A percentile compares a stretch with the other conserved stretches of the same genome.
phyloP scores from a whole-genome alignment of 1,140 invertebrate species.

The Idris sp. region DNA sequence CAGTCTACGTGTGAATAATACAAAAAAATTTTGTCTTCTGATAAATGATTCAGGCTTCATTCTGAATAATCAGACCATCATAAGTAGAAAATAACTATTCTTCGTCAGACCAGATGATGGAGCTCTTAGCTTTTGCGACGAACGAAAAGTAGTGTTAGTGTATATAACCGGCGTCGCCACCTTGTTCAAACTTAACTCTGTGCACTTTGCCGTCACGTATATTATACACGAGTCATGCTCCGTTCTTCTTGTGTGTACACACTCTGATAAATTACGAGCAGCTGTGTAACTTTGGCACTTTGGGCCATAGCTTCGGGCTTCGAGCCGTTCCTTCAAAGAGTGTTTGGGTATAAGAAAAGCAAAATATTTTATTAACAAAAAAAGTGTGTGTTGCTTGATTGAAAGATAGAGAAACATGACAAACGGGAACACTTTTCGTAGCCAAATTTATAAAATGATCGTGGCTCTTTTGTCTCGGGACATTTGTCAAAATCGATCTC shows the following conservation, averaged over 20 bases:
- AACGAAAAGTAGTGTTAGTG: conserved; percentile 46
- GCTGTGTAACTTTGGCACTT: conserved; percentile 63
- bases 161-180: conserved; percentile 10
- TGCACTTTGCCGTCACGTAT: conserved; percentile 46
- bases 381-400: no score
- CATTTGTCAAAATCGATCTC: conserved; percentile 66
- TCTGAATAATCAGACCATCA: conserved; percentile 52
- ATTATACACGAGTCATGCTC: conserved; percentile 54
- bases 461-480: conserved; percentile 42
- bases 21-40: conserved; percentile 40
- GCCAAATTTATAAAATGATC: no score
- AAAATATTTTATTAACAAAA: no score
- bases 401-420: background rate
- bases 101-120: conserved; percentile 21
- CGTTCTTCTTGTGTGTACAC: conserved; percentile 35
- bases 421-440: background rate
- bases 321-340: no score
- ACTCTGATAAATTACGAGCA: conserved; percentile 49
- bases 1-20: conserved; percentile 39
- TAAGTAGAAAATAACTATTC: conserved; percentile 56
- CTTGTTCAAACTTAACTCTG: conserved; percentile 50
- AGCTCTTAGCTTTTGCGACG: conserved; percentile 33
- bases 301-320: conserved; percentile 56
- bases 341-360: no score
- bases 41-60: conserved; percentile 31